These are phyloP conservation scores for Macrotis lagotis DNA, from an alignment of 2,113 vertebrate genomes.

Conservation along the genomic window DNA sequence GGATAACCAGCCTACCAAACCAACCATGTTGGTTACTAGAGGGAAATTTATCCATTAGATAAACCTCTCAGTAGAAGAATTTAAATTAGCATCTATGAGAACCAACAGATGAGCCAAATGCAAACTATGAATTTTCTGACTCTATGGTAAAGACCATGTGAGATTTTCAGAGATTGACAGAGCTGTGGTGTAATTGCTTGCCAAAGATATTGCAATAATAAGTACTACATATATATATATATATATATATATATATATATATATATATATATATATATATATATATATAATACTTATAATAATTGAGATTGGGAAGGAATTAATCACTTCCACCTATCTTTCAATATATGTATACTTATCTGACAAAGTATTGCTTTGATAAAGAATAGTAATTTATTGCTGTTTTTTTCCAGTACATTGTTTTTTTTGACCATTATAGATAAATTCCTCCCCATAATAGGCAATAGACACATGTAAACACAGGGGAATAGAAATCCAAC, in stretches of 20 bases:
- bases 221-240: too few relatives aligned
- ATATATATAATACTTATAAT: not conserved
- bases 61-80: conserved; percentile 33
- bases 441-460: not conserved
- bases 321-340: not conserved
- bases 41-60: conserved; percentile 30
- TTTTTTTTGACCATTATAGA: not conserved
- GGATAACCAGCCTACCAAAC: too few relatives aligned
- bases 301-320: not conserved
- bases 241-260: too few relatives aligned
- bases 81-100: not conserved
- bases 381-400: not conserved
- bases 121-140: not conserved
- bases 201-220: not conserved
- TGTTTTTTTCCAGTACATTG: not conserved
- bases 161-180: not conserved
- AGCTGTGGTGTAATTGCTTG: not conserved
- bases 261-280: too few relatives aligned
- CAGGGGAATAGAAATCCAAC: not conserved
- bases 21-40: too few relatives aligned
- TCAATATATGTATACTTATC: not conserved
- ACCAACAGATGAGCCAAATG: not conserved
- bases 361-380: not conserved
- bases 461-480: not conserved
- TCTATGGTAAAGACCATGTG: not conserved